Percentiles rank a stretch among this genome's conserved stretches.
Conservation (phyloP, 92 coral and sea anemone species). For the Isaurus tuberculatus region DNA sequence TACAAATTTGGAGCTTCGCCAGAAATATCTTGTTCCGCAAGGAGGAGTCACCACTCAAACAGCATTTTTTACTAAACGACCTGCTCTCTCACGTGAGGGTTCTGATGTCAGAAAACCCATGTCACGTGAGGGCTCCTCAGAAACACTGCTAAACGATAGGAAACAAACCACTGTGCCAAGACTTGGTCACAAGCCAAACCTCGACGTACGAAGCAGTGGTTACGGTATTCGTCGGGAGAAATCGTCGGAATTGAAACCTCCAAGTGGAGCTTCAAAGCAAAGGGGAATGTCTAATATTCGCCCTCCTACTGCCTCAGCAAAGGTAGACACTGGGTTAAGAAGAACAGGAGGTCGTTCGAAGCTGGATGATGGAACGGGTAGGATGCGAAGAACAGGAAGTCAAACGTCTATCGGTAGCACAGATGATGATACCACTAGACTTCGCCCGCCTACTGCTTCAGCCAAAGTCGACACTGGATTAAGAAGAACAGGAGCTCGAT, state of each 20-base stretch:
- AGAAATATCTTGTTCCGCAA: slow-evolving; percentile 63
- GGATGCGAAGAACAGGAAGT: slow-evolving; percentile 63
- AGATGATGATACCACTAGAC: slow-evolving; percentile 3
- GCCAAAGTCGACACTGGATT: slow-evolving; percentile 56
- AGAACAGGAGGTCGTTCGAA: slow-evolving; percentile 54
- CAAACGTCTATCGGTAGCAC: slow-evolving; percentile 81
- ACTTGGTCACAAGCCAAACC: slow-evolving; percentile 72
- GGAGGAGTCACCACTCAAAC: slow-evolving; percentile 71
- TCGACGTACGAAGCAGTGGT: slow-evolving; percentile 78
- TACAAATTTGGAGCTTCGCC: slow-evolving; percentile 85
- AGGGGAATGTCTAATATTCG: slow-evolving; percentile 72
- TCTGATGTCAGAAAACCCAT: slow-evolving; percentile 75
- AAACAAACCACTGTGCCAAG: slow-evolving; percentile 69
- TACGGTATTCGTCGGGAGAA: slow-evolving; percentile 90
- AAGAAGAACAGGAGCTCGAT: slow-evolving; percentile 54
- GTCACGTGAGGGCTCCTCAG: slow-evolving; percentile 70
- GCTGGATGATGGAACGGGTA: slow-evolving; percentile 46
- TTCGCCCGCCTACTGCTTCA: slow-evolving; percentile 53
- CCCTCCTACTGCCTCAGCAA: slow-evolving; percentile 61
- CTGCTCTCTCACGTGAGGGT: slow-evolving; percentile 80
- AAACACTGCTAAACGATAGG: slow-evolving; percentile 55
- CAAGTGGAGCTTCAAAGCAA: slow-evolving; percentile 60
- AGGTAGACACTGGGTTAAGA: slow-evolving; percentile 50
- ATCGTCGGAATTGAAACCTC: slow-evolving; percentile 58
- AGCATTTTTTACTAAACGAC: slow-evolving; percentile 72